phyloP scores from a whole-genome alignment of 2,113 vertebrate genomes.

The Hippocampus abdominalis region DNA sequence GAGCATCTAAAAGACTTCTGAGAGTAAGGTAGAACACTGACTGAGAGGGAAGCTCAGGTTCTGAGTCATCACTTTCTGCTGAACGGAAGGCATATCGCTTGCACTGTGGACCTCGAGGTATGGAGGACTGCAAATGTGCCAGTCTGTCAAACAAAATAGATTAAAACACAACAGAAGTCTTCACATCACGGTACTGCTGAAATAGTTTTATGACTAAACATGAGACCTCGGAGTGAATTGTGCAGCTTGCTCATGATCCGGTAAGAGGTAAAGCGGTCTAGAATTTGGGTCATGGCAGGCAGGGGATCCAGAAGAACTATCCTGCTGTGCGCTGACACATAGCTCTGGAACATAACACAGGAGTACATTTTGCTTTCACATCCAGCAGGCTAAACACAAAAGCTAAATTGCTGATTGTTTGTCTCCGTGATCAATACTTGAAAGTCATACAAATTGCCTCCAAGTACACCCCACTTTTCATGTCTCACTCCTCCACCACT shows the following conservation, averaged over 20 bases:
- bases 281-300: conserved; percentile 64
- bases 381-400: neutral
- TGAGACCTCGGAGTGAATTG: conserved; percentile 53
- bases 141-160: conserved; percentile 41
- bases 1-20: neutral
- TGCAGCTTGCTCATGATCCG: conserved; percentile 70
- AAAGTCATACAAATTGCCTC: neutral
- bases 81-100: conserved; percentile 45
- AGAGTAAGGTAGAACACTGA: conserved; percentile 47
- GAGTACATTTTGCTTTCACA: neutral
- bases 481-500: too few relatives aligned
- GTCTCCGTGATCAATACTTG: neutral
- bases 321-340: conserved; percentile 59
- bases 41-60: conserved; percentile 66
- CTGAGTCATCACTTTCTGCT: conserved; percentile 39
- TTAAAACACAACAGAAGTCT: neutral
- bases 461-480: too few relatives aligned
- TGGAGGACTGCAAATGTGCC: conserved; percentile 65
- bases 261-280: conserved; percentile 72
- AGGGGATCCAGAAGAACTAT: conserved; percentile 72
- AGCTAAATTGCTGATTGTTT: neutral
- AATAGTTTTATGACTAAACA: neutral
- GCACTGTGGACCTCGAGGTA: conserved; percentile 64
- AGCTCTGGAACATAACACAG: conserved; percentile 46
- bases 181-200: neutral